Evolutionary conservation across 37 sponge, comb jelly and placozoan genomes (phyloP).

Genomic region (Chondrilla cf. caribensis): DNA sequence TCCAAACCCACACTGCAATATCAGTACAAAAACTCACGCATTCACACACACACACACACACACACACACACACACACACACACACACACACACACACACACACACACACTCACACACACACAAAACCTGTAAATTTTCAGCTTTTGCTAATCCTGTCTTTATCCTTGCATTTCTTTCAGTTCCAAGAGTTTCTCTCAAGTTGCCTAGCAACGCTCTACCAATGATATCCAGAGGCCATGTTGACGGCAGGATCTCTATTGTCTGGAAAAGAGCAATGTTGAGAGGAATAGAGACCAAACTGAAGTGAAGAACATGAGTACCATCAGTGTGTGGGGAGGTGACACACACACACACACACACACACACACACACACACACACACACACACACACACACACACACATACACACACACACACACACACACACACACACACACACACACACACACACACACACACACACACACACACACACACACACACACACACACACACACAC

Average conservation of each 20-base stretch:
- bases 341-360: background rate
- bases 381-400: too few species aligned
- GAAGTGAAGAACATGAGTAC: too few species aligned
- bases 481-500: constrained; percentile 15
- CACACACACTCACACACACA: constrained; percentile 37
- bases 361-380: too few species aligned
- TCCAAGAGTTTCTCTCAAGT: constrained; percentile 48
- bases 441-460: background rate
- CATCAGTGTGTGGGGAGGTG: too few species aligned
- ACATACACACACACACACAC: background rate
- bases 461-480: constrained; percentile 9
- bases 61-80: background rate
- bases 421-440: constrained; percentile 6
- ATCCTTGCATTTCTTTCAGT: constrained; percentile 49
- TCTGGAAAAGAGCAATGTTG: background rate
- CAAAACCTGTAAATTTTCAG: constrained; percentile 64
- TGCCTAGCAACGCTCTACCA: constrained; percentile 34
- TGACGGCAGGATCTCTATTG: constrained; percentile 16
- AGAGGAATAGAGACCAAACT: too few species aligned
- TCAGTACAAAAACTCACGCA: background rate
- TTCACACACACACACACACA: background rate
- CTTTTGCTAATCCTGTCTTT: constrained; percentile 67
- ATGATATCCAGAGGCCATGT: constrained; percentile 30
- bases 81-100: background rate
- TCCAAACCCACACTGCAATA: background rate